phyloP scores from a whole-genome alignment of 1,140 invertebrate species.

The Formica exsecta region DNA sequence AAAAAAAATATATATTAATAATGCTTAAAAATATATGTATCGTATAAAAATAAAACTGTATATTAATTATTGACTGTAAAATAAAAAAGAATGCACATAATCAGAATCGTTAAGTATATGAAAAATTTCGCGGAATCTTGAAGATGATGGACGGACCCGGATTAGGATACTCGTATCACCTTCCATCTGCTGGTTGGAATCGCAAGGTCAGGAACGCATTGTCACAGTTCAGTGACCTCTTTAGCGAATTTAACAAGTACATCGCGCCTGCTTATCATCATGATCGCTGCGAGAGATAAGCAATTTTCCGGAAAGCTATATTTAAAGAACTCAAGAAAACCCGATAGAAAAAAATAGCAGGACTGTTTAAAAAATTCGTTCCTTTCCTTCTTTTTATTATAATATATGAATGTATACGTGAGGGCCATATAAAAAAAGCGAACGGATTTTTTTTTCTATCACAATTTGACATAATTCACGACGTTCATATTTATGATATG shows the following conservation, averaged over 20 bases:
- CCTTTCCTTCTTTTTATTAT: not conserved
- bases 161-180: slow-evolving; percentile 94
- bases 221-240: slow-evolving; percentile 96
- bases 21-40: not conserved
- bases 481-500: slow-evolving; percentile 6
- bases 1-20: not conserved
- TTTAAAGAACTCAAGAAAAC: not conserved
- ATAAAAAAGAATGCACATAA: not conserved
- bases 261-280: slow-evolving; percentile 98
- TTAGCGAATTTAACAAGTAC: slow-evolving; percentile 98
- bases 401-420: not conserved
- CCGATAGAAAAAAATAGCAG: too few species aligned
- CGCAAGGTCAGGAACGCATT: slow-evolving; percentile 92
- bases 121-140: slow-evolving; percentile 25
- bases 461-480: slow-evolving; percentile 3
- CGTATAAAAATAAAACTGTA: slow-evolving; percentile 10
- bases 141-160: slow-evolving; percentile 87
- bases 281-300: slow-evolving; percentile 96
- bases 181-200: slow-evolving; percentile 93
- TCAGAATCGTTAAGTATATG: slow-evolving; percentile 9
- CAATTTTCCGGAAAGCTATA: not conserved
- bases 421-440: not conserved
- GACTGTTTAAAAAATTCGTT: not conserved
- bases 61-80: not conserved
- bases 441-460: not conserved